A percentile compares a stretch with the other conserved stretches of the same genome.
phyloP scores from a whole-genome alignment of 2,888 invertebrate species.

The Agriopis marginaria region DNA sequence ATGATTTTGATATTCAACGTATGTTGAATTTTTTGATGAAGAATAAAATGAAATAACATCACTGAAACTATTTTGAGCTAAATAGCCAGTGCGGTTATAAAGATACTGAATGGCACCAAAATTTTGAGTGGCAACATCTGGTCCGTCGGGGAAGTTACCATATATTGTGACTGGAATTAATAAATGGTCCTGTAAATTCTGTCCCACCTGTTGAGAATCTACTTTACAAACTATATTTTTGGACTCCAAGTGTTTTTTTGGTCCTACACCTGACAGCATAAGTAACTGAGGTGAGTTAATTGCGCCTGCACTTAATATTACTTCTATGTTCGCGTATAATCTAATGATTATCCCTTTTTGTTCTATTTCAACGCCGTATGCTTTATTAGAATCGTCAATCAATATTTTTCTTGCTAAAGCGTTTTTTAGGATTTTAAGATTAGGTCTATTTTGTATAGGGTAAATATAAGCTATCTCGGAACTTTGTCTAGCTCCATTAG shows the following conservation, averaged over 20 bases:
- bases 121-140: slow-evolving; percentile 50
- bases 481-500: slow-evolving; percentile 66
- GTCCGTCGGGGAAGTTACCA: slow-evolving; percentile 57
- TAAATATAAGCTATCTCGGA: slow-evolving; percentile 28
- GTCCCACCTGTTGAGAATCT: slow-evolving; percentile 78
- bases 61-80: slow-evolving; percentile 75
- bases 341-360: slow-evolving; percentile 47
- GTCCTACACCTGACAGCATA: slow-evolving; percentile 84
- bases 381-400: slow-evolving; percentile 71
- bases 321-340: slow-evolving; percentile 66
- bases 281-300: slow-evolving; percentile 82
- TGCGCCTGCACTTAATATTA: slow-evolving; percentile 79
- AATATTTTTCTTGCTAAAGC: slow-evolving; percentile 80
- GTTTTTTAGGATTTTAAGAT: slow-evolving; percentile 72
- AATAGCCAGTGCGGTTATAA: slow-evolving; percentile 71
- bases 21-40: slow-evolving; percentile 54
- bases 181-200: slow-evolving; percentile 85
- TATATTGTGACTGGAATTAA: slow-evolving; percentile 68
- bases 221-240: slow-evolving; percentile 67
- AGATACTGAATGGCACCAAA: slow-evolving; percentile 78
- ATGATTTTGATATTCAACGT: slow-evolving; percentile 66
- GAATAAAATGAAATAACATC: slow-evolving; percentile 79
- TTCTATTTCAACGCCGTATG: slow-evolving; percentile 70
- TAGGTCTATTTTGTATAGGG: slow-evolving; percentile 27
- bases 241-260: slow-evolving; percentile 64